Evolutionary conservation across 2,113 vertebrate genomes (phyloP), one percentile per base, ranked within the genome.

Genomic region (Ophthalmolycus amberensis): DNA sequence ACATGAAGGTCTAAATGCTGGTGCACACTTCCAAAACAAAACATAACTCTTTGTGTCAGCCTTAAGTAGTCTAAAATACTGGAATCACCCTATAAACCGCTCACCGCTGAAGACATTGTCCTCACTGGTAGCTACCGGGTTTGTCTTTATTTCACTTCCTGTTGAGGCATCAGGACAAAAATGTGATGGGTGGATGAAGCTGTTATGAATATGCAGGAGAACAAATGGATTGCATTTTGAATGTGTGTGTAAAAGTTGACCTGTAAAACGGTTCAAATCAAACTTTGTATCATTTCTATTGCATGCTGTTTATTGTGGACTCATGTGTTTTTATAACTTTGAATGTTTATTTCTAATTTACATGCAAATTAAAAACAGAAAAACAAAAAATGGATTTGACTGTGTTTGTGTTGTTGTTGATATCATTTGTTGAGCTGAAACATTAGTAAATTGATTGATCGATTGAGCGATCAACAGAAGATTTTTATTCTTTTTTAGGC

Each of bases 101-200:
- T 12, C 22, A 4, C 14, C 16, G 29, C 50, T 14, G 29, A 11
- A 29, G 9, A 54, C 27, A 44, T 37, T 40, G 50, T 48, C 20
- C 6, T 27, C 9, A 25, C 6, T 44, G 11, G 34, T 15, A 32
- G n/a, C 18, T 37, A 25, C 0, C 4, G 12, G 0, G 42, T 22
- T 52, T 11, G 27, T 46, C 22, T 59, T 38, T 32, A 25, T 48
- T 50, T 2, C 3, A 25, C 44, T 63, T 67, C 2, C 6, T 32
- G 12, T 37, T 67, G 12, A 25, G 15, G 22, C 18, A 32, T 69
- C 29, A 63, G 9, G 27, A 54, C 34, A 9, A 34, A 73, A 46
- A 58, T 1, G 2, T 34, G 9, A 42, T 14, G 38, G 59, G 37
- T 88, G 20, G 76, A 76, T 85, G 52, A 76, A 79, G 38, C 16